Evolutionary conservation across 2,888 invertebrate genomes (phyloP).

Genomic region (Chalcis sispes): DNA sequence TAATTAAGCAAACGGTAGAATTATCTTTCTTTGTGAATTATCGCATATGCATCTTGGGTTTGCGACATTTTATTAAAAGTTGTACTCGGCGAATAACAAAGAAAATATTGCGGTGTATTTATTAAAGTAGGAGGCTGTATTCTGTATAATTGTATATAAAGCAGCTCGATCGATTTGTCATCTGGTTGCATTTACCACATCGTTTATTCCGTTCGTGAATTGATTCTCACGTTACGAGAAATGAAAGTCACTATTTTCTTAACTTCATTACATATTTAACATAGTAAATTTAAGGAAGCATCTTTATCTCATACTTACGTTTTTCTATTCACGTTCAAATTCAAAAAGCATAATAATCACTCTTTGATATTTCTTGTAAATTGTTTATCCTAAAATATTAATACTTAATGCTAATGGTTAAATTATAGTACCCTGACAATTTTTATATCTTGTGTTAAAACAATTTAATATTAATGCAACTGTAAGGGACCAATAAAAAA

Average conservation of each 20-base stretch:
- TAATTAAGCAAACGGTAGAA: constrained; percentile 40
- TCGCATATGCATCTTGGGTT: constrained; percentile 20
- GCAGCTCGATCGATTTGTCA: constrained; percentile 46
- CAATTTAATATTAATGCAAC: constrained; percentile 22
- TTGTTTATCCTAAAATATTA: background rate
- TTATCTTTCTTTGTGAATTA: constrained; percentile 36
- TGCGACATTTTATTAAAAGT: constrained; percentile 45
- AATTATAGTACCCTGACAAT: background rate
- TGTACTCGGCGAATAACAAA: constrained; percentile 40
- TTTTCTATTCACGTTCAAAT: constrained; percentile 5
- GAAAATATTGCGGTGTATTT: constrained; percentile 28
- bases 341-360: constrained; percentile 4
- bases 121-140: constrained; percentile 27
- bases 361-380: background rate
- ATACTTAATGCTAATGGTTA: constrained; percentile 7
- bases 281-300: constrained; percentile 39
- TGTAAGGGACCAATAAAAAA: constrained; percentile 40
- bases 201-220: constrained; percentile 48
- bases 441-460: constrained; percentile 1
- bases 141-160: constrained; percentile 53
- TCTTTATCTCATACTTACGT: constrained; percentile 42
- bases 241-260: constrained; percentile 55
- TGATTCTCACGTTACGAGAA: constrained; percentile 42
- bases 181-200: constrained; percentile 51
- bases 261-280: constrained; percentile 49